Evolutionary conservation across 2,797 vertebrate genomes (phyloP).

Genomic region (Characodon lateralis): DNA sequence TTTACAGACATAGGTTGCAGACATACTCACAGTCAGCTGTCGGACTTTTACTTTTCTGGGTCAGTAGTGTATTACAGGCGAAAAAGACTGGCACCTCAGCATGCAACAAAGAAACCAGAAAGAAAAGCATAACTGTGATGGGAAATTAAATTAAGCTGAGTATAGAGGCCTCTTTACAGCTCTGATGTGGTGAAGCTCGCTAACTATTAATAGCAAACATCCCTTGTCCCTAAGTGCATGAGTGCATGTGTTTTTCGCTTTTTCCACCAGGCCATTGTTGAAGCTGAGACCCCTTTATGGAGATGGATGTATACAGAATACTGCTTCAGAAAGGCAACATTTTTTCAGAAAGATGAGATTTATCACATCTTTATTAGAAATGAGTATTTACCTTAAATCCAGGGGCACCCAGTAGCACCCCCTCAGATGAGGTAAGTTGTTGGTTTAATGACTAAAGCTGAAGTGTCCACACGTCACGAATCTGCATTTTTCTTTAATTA

Average conservation of each 20-base stretch:
- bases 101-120: constrained; percentile 22
- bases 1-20: constrained; percentile 21
- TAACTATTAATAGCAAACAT: constrained; percentile 62
- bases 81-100: constrained; percentile 14
- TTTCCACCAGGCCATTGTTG: constrained; percentile 2
- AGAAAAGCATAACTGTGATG: constrained; percentile 29
- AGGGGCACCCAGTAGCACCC: background rate
- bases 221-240: constrained; percentile 18
- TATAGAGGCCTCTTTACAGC: constrained; percentile 32
- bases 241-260: constrained; percentile 5
- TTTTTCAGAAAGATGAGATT: constrained; percentile 15
- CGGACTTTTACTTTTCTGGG: constrained; percentile 7
- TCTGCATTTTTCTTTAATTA: too few species aligned
- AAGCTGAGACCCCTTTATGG: constrained; percentile 8
- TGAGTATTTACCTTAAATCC: background rate
- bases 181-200: constrained; percentile 43
- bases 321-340: constrained; percentile 25
- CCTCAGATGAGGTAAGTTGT: too few species aligned
- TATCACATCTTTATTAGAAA: background rate
- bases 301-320: constrained; percentile 22
- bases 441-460: too few species aligned
- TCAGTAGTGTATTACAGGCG: constrained; percentile 24
- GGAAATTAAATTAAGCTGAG: constrained; percentile 54
- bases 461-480: too few species aligned
- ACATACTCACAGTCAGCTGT: background rate